phyloP scores from a whole-genome alignment of 2,797 vertebrate genomes.

The Graptemys geographica region DNA sequence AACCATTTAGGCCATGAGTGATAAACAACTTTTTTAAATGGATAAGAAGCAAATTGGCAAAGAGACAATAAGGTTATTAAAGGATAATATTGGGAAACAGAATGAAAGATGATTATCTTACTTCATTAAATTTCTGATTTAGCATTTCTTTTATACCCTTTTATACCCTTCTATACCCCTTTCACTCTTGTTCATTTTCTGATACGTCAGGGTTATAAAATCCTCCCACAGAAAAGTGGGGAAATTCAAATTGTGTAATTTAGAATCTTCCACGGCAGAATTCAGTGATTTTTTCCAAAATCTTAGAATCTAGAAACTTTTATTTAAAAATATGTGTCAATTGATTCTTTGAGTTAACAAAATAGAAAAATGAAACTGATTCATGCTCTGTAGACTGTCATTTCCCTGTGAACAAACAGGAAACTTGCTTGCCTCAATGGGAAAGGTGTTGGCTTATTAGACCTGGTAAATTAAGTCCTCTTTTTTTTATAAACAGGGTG shows the following conservation, averaged over 20 bases:
- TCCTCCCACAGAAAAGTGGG: fast-evolving
- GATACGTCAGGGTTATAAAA: neutral
- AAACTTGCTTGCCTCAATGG: conserved; percentile 33
- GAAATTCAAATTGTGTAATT: conserved; percentile 19
- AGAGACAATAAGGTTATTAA: conserved; percentile 62
- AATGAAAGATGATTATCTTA: conserved; percentile 50
- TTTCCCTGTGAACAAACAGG: conserved; percentile 15
- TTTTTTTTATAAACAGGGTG: neutral
- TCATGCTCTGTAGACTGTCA: neutral
- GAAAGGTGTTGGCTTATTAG: neutral
- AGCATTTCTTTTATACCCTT: conserved; percentile 50
- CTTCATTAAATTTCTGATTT: conserved; percentile 59
- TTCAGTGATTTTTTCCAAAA: fast-evolving
- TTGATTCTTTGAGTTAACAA: neutral
- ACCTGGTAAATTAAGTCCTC: neutral
- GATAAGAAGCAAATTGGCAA: conserved; percentile 59
- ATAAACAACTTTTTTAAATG: conserved; percentile 68
- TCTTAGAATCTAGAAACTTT: neutral
- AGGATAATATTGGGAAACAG: conserved; percentile 46
- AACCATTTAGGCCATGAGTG: conserved; percentile 27
- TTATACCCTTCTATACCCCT: conserved; percentile 19
- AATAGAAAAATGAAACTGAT: neutral
- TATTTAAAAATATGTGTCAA: neutral
- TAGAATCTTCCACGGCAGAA: neutral
- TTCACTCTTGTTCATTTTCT: conserved; percentile 23